Evolutionary conservation across 2,888 invertebrate species (phyloP).

Genomic region (Callimorpha dominula): DNA sequence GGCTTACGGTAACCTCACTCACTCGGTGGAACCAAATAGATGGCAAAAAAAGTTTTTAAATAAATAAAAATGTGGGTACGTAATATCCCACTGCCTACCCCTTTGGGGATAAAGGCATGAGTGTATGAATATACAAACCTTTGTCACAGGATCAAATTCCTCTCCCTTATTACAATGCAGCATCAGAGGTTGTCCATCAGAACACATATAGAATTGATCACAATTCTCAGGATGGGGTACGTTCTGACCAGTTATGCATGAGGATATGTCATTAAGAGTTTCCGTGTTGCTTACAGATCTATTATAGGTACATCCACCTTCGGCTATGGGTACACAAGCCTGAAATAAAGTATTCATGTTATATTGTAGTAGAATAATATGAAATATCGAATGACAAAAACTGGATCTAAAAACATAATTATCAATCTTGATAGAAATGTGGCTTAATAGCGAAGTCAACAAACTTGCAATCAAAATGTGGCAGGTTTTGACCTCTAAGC

Average conservation of each 20-base stretch:
- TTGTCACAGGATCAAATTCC: neutral
- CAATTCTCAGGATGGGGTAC: neutral
- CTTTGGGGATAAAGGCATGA: no score
- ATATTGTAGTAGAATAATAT: neutral
- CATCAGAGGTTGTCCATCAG: neutral
- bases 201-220: constrained; percentile 8
- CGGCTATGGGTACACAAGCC: constrained; percentile 7
- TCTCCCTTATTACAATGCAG: constrained; percentile 10
- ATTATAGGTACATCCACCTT: constrained; percentile 1
- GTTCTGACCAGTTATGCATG: neutral
- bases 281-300: neutral
- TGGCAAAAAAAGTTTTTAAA: no score
- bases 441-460: no score
- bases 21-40: no score
- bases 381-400: no score
- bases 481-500: no score
- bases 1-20: no score
- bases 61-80: no score
- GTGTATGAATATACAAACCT: neutral
- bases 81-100: no score
- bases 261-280: neutral
- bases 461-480: no score
- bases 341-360: neutral
- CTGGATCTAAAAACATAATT: no score
- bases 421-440: no score